phyloP scores from a whole-genome alignment of 2,797 vertebrate genomes.

The Caiman crocodilus region DNA sequence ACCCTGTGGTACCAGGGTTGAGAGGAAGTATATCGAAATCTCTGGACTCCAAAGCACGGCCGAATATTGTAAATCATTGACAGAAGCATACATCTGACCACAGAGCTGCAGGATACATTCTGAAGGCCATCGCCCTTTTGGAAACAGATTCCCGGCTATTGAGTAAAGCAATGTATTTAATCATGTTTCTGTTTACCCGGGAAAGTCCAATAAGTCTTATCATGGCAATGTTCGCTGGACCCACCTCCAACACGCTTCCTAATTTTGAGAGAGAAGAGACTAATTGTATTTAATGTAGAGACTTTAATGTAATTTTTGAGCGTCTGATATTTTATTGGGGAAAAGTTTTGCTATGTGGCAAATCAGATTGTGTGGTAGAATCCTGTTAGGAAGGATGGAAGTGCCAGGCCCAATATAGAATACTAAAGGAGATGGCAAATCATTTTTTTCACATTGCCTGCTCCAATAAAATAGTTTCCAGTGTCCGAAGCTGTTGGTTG shows the following conservation, averaged over 20 bases:
- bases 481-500: constrained; percentile 30
- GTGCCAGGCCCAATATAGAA: not conserved
- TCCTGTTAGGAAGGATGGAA: not conserved
- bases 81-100: constrained; percentile 11
- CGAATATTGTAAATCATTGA: constrained; percentile 76
- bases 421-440: constrained; percentile 19
- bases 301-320: constrained; percentile 3
- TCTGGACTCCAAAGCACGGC: fast-evolving
- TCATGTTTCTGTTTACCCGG: constrained; percentile 11
- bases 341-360: constrained; percentile 3
- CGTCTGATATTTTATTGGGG: not conserved
- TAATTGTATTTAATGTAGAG: not conserved
- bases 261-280: constrained; percentile 22
- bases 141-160: constrained; percentile 43
- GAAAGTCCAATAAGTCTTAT: constrained; percentile 40
- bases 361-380: constrained; percentile 19
- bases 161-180: constrained; percentile 51
- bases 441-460: constrained; percentile 45
- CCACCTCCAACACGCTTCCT: not conserved
- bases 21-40: not conserved
- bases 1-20: not conserved
- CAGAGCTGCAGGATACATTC: constrained; percentile 28
- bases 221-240: not conserved
- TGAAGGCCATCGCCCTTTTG: constrained; percentile 56
- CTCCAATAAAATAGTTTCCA: constrained; percentile 2